phyloP scores from a whole-genome alignment of 2,113 vertebrate genomes.

The Cheilinus undulatus region DNA sequence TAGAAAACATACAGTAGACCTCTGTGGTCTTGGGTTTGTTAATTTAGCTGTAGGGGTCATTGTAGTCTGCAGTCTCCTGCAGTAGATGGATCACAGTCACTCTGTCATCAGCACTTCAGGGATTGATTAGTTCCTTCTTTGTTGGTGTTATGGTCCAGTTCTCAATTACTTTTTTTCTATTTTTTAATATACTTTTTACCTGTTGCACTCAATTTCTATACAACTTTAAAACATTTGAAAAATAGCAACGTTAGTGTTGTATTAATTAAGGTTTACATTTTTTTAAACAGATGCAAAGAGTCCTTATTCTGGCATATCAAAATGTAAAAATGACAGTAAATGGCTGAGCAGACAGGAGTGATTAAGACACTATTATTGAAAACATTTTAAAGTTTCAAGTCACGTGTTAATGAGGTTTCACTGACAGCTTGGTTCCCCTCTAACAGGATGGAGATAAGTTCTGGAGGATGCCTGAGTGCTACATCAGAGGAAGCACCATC shows the following conservation, averaged over 20 bases:
- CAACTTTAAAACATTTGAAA: too few species aligned
- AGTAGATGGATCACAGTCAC: background rate
- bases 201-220: too few species aligned
- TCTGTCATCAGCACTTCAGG: background rate
- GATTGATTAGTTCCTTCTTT: too few species aligned
- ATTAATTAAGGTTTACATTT: background rate
- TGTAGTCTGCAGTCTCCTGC: background rate
- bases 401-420: background rate
- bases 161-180: background rate
- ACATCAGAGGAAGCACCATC: constrained; percentile 97
- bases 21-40: background rate
- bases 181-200: background rate
- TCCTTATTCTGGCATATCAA: too few species aligned
- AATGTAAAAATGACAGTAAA: too few species aligned
- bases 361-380: too few species aligned
- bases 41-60: background rate
- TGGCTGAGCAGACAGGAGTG: too few species aligned
- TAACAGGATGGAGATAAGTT: constrained; percentile 96
- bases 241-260: too few species aligned
- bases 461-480: constrained; percentile 99
- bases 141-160: too few species aligned
- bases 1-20: background rate
- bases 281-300: too few species aligned
- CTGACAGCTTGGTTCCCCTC: background rate
- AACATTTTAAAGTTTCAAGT: background rate